These are phyloP conservation scores for Coluber constrictor DNA, from an alignment of 2,797 vertebrate species.

Conservation along the genomic window DNA sequence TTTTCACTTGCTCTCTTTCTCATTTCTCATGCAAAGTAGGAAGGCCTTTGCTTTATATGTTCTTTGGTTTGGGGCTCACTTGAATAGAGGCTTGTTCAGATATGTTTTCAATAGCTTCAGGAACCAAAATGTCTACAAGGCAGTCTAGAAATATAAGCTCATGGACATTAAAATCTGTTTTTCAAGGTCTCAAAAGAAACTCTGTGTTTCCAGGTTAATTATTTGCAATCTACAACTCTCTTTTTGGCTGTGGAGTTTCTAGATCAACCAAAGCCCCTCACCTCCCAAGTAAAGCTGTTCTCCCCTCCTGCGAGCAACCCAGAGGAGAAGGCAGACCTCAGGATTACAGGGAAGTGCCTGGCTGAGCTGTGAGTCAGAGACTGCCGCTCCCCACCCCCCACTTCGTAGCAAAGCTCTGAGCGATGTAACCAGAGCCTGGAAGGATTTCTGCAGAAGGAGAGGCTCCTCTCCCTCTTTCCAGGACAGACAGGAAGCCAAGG, in stretches of 20 bases:
- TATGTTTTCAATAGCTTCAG: neutral
- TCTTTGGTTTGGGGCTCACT: neutral
- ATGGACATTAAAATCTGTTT: neutral
- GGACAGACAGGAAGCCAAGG: neutral
- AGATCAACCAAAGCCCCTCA: neutral
- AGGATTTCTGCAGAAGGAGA: constrained; percentile 29
- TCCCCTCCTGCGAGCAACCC: neutral
- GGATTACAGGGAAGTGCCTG: neutral
- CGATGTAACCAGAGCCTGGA: constrained; percentile 63
- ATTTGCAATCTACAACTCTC: neutral
- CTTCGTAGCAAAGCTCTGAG: constrained; percentile 72
- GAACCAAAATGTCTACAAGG: neutral
- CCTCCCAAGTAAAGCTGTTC: neutral
- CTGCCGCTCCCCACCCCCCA: constrained; percentile 53
- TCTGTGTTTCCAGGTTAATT: no score
- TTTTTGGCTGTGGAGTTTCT: neutral
- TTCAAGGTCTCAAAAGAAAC: neutral
- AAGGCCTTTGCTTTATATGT: neutral
- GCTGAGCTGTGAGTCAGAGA: constrained; percentile 35
- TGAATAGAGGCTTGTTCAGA: neutral
- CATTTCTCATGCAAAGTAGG: neutral
- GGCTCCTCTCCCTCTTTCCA: neutral
- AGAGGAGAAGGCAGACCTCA: neutral
- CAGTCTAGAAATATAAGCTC: neutral
- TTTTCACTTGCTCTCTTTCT: neutral